Evolutionary conservation across 2,888 invertebrate genomes (phyloP).

Genomic region (Azorinus chamasolen): DNA sequence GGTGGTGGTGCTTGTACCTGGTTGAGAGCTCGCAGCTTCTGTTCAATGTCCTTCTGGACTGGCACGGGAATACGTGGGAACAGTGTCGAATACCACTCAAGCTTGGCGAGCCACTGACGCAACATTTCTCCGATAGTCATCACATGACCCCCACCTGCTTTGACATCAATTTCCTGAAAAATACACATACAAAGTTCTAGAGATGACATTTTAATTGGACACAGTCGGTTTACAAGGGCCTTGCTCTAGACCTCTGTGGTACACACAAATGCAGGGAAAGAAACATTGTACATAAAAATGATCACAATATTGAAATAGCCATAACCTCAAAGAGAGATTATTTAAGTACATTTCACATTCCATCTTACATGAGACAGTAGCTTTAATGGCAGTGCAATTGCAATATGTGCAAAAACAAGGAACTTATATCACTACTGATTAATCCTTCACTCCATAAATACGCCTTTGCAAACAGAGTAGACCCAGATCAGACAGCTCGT

Average conservation of each 20-base stretch:
- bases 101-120: constrained; percentile 96
- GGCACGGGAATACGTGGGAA: constrained; percentile 99
- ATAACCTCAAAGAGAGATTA: too few species aligned
- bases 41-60: constrained; percentile 96
- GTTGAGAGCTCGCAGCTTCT: constrained; percentile 87
- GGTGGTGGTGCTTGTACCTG: constrained; percentile 40
- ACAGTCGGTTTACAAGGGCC: constrained; percentile 54
- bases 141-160: constrained; percentile 98
- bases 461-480: too few species aligned
- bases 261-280: too few species aligned
- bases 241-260: constrained; percentile 77
- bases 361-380: too few species aligned
- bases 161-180: constrained; percentile 95
- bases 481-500: too few species aligned
- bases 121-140: constrained; percentile 97
- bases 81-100: constrained; percentile 99
- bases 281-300: too few species aligned
- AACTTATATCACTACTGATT: too few species aligned
- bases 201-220: constrained; percentile 4
- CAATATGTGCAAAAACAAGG: too few species aligned
- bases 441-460: too few species aligned
- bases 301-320: too few species aligned
- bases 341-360: too few species aligned
- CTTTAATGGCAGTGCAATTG: too few species aligned
- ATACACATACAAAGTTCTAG: constrained; percentile 1